Evolutionary conservation across 2,888 invertebrate species (phyloP), one percentile per base, ranked within the genome.

Genomic region (Caenorhabditis sinica): DNA sequence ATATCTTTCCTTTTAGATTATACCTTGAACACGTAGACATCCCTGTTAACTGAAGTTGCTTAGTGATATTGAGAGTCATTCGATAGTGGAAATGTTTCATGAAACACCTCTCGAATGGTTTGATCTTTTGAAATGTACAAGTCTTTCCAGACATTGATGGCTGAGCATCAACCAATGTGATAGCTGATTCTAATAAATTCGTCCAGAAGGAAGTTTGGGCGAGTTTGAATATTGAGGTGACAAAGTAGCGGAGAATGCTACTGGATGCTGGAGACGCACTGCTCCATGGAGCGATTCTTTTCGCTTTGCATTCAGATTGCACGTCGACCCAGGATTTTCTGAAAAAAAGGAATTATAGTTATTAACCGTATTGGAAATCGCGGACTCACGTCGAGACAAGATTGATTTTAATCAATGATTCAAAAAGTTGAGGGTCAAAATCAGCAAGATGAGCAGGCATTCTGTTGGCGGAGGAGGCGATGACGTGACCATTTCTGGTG

Each of bases 221-320:
- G 3, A 88, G 45, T 3, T 80, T 83, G 73, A 85, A 79, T 0
- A 83, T 1, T 0, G 82, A 68, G 17, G 49, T 81, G 36, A 87
- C 58, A 17, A 86, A 30, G 20, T 80, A 74, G 25, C 82, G 82
- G 17, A 88, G 65, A 56, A 83, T 53, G 43, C 77, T 71, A 58
- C 66, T 40, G 23, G 87, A 72, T 23, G 71, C 60, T 9, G 86
- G 75, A 0, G 86, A 63, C 4, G 89, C 77, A 74, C 85, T 87
- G 72, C 82, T 87, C 83, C 85, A 86, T 5, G 85, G 82, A 13
- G 87, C 86, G 17, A 76, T 80, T n/a, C 82, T 61, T 56, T 83
- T 77, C 3, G 88, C 89, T 58, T 61, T 61, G 61, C 90, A 90
- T 65, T 89, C 89, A 0, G 88, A 88, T 74, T 90, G 90, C 1